Evolutionary conservation across 2,888 invertebrate species (phyloP).

Genomic region (Macropis europaea): DNA sequence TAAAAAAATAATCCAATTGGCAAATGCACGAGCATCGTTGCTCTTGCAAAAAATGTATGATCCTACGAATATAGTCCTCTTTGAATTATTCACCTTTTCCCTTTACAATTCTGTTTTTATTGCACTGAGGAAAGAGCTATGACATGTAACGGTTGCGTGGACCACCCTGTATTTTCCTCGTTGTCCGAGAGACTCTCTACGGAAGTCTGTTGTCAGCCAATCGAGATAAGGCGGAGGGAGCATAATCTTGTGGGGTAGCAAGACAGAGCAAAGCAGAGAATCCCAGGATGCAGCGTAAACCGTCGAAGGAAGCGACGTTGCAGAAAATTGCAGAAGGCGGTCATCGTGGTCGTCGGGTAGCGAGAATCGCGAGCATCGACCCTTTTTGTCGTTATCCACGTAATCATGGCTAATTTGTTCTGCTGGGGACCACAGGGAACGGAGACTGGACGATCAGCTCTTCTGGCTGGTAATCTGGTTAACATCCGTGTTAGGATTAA

Average conservation of each 20-base stretch:
- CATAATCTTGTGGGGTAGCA: neutral
- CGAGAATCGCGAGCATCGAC: constrained; percentile 56
- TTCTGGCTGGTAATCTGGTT: constrained; percentile 72
- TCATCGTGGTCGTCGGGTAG: constrained; percentile 43
- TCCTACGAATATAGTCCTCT: too few species aligned
- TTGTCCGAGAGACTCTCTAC: too few species aligned
- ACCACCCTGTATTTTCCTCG: too few species aligned
- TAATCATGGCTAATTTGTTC: constrained; percentile 75
- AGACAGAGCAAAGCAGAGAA: neutral
- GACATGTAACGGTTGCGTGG: too few species aligned
- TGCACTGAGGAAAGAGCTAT: too few species aligned
- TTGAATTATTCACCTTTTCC: too few species aligned
- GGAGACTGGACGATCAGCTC: constrained; percentile 34
- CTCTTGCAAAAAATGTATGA: too few species aligned
- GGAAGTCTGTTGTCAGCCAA: too few species aligned
- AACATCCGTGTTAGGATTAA: constrained; percentile 74
- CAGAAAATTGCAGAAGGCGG: constrained; percentile 54
- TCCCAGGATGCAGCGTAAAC: neutral
- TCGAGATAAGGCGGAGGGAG: neutral
- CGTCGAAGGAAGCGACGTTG: constrained; percentile 38
- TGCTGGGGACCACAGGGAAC: constrained; percentile 63
- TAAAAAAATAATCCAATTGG: too few species aligned
- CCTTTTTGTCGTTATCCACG: constrained; percentile 66
- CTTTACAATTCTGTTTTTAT: too few species aligned
- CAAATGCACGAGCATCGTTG: too few species aligned